Base-by-base conservation (phyloP, 2,888 invertebrate species). In the Listrodromus nycthemerus region DNA sequence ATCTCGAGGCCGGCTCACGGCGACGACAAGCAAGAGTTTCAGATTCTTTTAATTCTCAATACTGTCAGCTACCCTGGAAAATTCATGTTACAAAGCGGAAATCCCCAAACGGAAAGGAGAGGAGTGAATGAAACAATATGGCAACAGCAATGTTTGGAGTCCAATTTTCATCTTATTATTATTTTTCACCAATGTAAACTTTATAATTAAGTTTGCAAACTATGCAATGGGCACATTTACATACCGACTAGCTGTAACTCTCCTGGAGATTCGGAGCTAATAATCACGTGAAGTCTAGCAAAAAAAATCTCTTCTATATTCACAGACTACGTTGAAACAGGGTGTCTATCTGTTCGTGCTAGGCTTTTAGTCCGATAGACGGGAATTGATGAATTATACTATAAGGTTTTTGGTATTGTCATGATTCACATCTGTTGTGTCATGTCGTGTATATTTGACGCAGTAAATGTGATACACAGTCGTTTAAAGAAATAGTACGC, bases 131-230 rank as follows among this genome's bases (percentile, higher is more conserved):
- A 6, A 52, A 21, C 21, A 52, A 70, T 4, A 19, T 24, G 58
- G 37, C 24, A 41, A 69, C 27, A 48, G 21, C n/a, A 50, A 69
- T 75, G 69, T 50, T 69, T 30, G 41, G 30, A 48, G 61, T 65
- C 69, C 75, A 80, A 75, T 70, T 48, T 10, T 65, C 16, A 52
- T 24, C n/a, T 58, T 52, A 21, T 66, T 48, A 33, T 73, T 58
- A 24, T 21, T 67, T 80, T 66, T 48, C 10, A 16, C 33, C 10
- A 61, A 30, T 30, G 37, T 37, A 61, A 82, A 71, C 45, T 71
- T 70, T 13, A 16, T 16, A 48, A 76, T 65, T 21, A 21, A 76
- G n/a, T 27, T 33, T 8, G 7, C 33, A 33, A 33, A 7, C 33
- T 33, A 33, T 33, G 7, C 8, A 33, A 33, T 33, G 33, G 33